Percentiles rank a stretch among this genome's conserved stretches.
Conservation (phyloP, 2,797 vertebrate genomes). For the Serranus cabrilla region DNA sequence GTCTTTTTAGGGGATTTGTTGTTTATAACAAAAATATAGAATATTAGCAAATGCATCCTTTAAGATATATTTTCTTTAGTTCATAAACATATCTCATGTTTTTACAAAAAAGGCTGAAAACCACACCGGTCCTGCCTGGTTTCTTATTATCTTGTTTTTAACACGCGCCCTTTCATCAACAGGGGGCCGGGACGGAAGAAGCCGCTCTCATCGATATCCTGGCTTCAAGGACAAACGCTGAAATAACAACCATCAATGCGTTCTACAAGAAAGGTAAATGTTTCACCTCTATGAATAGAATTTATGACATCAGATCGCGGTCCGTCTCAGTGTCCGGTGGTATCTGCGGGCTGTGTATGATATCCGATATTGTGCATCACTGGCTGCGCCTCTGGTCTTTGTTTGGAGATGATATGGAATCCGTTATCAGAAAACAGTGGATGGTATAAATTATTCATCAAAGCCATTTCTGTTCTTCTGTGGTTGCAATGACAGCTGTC, state of each 20-base stretch:
- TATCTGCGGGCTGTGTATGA: slow-evolving; percentile 38
- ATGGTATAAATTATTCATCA: slow-evolving; percentile 70
- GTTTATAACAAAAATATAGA: not conserved
- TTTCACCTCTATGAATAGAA: not conserved
- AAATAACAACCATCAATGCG: slow-evolving; percentile 87
- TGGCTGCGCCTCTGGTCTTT: slow-evolving; percentile 30
- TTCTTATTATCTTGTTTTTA: not conserved
- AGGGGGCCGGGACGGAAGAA: slow-evolving; percentile 98
- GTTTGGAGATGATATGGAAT: slow-evolving; percentile 40
- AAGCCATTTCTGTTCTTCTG: slow-evolving; percentile 29
- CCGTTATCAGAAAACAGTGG: slow-evolving; percentile 61
- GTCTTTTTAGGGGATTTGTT: not conserved
- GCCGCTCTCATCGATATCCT: slow-evolving; percentile 95
- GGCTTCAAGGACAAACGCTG: slow-evolving; percentile 89
- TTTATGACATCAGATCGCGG: not conserved
- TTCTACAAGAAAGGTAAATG: slow-evolving; percentile 88
- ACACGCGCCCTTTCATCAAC: not conserved
- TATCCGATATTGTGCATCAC: slow-evolving; percentile 53
- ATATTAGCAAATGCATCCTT: not conserved
- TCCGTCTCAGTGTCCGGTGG: not conserved
- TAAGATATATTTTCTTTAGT: not conserved
- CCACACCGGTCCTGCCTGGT: not conserved
- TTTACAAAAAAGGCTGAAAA: not conserved
- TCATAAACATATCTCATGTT: not conserved
- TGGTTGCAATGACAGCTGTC: not conserved